Percentiles rank a stretch among this genome's conserved stretches.
Evolutionary conservation across 2,797 vertebrate species (phyloP).

Genomic region (Muscicapa comitata): DNA sequence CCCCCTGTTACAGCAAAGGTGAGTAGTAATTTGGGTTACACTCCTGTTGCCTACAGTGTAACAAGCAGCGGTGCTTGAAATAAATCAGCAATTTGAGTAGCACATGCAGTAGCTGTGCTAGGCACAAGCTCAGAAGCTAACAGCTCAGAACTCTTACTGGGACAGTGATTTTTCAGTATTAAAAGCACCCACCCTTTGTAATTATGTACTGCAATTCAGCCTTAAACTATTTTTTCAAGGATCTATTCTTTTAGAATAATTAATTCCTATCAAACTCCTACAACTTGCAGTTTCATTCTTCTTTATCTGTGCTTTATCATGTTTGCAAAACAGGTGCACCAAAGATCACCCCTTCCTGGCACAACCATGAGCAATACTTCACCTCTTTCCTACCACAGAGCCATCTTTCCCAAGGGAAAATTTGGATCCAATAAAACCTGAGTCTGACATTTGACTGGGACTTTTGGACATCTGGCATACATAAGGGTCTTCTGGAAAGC

Average conservation of each 20-base stretch:
- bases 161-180: background rate
- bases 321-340: background rate
- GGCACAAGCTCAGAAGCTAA: background rate
- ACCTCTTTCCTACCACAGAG: background rate
- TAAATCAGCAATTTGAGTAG: background rate
- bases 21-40: background rate
- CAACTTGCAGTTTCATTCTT: background rate
- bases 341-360: background rate
- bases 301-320: background rate
- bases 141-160: background rate
- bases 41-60: background rate
- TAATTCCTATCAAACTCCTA: background rate
- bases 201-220: background rate
- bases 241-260: background rate
- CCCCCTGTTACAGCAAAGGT: accelerated
- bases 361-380: background rate
- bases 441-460: background rate
- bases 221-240: background rate
- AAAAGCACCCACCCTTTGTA: background rate
- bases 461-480: background rate
- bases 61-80: background rate
- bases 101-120: background rate
- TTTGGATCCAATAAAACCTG: background rate
- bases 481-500: background rate
- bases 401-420: background rate